Evolutionary conservation across 2,888 invertebrate species (phyloP).

Genomic region (Acanthosoma haemorrhoidale): DNA sequence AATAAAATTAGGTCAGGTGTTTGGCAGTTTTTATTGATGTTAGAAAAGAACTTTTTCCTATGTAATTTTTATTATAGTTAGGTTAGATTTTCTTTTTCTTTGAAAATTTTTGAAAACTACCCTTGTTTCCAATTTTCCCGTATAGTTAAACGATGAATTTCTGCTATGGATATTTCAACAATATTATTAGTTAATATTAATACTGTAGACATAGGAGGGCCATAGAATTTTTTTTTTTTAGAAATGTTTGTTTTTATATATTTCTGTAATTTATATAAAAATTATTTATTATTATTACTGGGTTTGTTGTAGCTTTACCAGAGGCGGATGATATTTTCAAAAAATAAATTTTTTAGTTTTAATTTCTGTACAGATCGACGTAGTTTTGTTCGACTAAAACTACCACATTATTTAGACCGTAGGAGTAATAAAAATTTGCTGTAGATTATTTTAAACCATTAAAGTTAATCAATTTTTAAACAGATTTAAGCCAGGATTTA

Average conservation of each 20-base stretch:
- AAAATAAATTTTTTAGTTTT: background rate
- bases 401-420: background rate
- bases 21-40: background rate
- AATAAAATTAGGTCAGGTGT: background rate
- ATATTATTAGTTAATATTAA: background rate
- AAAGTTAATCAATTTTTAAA: background rate
- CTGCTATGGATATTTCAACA: too few species aligned
- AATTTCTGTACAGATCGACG: too few species aligned
- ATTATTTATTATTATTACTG: background rate
- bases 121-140: background rate
- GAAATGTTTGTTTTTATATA: background rate
- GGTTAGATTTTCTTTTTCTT: background rate
- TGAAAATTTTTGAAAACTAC: too few species aligned
- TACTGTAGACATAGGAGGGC: background rate
- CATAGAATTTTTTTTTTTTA: background rate
- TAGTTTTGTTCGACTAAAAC: too few species aligned
- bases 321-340: slow-evolving; percentile 8
- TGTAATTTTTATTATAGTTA: background rate
- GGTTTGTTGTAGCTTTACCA: background rate
- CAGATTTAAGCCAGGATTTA: background rate
- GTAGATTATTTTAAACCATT: background rate
- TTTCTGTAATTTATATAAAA: background rate
- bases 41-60: background rate
- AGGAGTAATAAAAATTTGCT: background rate
- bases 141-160: background rate